Evolutionary conservation across 2,888 invertebrate species (phyloP), one percentile per base, ranked within the genome.

Genomic region (Achlya flavicornis): DNA sequence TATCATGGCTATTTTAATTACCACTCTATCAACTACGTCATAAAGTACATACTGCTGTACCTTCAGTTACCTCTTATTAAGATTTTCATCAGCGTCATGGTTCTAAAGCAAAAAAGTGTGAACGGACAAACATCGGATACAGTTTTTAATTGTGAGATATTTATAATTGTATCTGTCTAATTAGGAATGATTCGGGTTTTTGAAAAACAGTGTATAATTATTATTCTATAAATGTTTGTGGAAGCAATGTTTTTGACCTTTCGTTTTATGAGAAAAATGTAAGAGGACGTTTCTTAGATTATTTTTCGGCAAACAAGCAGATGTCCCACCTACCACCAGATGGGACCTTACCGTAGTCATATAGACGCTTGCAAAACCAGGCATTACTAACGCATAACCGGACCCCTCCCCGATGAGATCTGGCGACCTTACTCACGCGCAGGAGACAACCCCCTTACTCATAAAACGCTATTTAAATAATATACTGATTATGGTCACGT

Each of bases 71-170:
- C 53, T 53, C 19, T 43, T 41, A 60, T 46, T 32, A 61, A 33
- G 61, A 64, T 58, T 35, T 66, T 64, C n/a, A 64, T 61, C 32
- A 58, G 10, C 58, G 58, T 63, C 59, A 61, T 61, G 35, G 60
- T 66, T 64, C 66, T 66, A 64, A 71, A 70, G 69, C 64, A 74
- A 67, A 74, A 66, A 71, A 75, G 68, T 68, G 68, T 69, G 68
- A 68, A 67, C 19, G 43, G 46, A 65, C 61, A 63, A 57, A 62
- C 38, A 16, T 64, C 58, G 57, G 68, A 63, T 41, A 41, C 41
- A 41, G 41, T 12, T 41, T 41, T 73, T 69, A 69, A 43, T 66
- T 67, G 61, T 57, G 33, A 67, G 5, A n/a, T 46, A 48, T 38
- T 58, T 69, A 69, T 69, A 67, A 61, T 62, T 59, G 59, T 63